phyloP scores from a whole-genome alignment of 2,113 vertebrate species.

The Cavia aperea region DNA sequence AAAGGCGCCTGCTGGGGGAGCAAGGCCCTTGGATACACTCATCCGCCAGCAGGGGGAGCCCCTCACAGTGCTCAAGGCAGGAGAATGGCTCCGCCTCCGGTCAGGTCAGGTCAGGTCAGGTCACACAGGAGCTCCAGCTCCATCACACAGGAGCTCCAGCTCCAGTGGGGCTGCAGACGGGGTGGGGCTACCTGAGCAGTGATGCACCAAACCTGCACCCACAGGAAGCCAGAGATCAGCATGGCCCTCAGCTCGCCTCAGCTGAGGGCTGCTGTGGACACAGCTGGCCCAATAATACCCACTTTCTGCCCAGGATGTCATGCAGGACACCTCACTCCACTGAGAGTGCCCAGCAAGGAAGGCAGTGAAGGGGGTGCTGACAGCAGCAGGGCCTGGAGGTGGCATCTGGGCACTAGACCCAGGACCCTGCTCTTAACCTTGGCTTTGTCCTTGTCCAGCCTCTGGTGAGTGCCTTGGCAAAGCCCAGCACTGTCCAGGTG shows the following conservation, averaged over 20 bases:
- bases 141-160: background rate
- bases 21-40: background rate
- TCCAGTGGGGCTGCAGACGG: background rate
- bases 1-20: background rate
- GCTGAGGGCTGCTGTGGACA: accelerated
- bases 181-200: background rate
- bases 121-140: background rate
- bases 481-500: no score
- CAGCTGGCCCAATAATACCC: no score
- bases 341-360: background rate
- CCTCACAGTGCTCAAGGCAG: background rate
- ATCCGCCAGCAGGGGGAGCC: no score
- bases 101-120: background rate
- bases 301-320: background rate
- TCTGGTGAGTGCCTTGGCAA: no score
- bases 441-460: background rate
- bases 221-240: background rate
- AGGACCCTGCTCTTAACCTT: background rate
- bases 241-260: background rate
- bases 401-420: background rate
- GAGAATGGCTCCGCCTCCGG: no score
- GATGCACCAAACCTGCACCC: background rate
- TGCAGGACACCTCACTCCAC: background rate
- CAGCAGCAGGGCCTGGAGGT: background rate
- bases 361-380: background rate